phyloP scores from a whole-genome alignment of 2,113 vertebrate genomes.

The Raja brachyura region DNA sequence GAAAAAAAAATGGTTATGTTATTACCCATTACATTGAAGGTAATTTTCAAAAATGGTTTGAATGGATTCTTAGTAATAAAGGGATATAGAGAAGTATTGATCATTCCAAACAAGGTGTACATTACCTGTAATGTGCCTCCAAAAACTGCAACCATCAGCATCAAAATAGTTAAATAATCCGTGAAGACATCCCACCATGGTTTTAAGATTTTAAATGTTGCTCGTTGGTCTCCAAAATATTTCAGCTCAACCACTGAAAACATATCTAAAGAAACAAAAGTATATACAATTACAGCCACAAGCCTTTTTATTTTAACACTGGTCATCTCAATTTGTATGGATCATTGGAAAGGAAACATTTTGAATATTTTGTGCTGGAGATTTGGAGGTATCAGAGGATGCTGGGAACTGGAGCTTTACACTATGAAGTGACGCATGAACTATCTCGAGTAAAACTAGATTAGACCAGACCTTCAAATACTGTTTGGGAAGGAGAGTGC shows the following conservation, averaged over 20 bases:
- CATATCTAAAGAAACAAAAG: conserved; percentile 34
- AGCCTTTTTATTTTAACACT: neutral
- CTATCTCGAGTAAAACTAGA: neutral
- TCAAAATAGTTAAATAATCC: conserved; percentile 36
- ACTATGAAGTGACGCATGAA: neutral
- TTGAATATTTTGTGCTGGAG: neutral
- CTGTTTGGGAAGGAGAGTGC: neutral
- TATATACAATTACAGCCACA: neutral
- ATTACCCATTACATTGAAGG: neutral
- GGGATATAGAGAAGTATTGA: neutral
- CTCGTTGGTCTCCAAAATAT: conserved; percentile 34
- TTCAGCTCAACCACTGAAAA: conserved; percentile 38
- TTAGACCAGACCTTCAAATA: neutral
- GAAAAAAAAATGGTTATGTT: too few species aligned
- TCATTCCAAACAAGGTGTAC: neutral
- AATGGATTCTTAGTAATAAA: neutral
- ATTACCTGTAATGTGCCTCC: conserved; percentile 33
- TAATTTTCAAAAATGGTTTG: neutral
- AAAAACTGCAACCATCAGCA: conserved; percentile 38
- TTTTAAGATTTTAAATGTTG: conserved; percentile 38
- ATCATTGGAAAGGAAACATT: neutral
- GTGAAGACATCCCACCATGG: conserved; percentile 39
- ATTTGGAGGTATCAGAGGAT: neutral
- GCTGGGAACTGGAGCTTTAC: neutral
- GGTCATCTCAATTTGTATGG: neutral